Evolutionary conservation across 2,113 vertebrate species (phyloP), one percentile per base, ranked within the genome.

Genomic region (Enhydra lutris): DNA sequence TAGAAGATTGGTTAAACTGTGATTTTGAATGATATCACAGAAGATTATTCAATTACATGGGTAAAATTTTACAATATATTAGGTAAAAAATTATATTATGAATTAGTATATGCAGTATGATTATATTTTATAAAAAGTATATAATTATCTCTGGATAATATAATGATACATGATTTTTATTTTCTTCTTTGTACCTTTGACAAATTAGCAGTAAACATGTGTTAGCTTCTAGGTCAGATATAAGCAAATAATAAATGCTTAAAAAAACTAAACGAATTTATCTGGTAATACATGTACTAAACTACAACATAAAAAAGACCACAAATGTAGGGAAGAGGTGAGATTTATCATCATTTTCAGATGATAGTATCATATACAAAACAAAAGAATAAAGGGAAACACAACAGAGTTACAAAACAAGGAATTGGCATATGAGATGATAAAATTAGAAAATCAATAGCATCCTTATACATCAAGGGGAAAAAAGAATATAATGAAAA

Each of bases 371-470:
- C 45, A 73, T 91, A 92, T 59, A 69, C 6, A 95, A 47, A 23
- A 2, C 2, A 52, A 85, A 71, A 78, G 10, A 91, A 88, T 65
- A 8, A 71, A 71, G 11, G 59, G 36, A 94, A 55, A 57, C 17
- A 57, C 88, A 79, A 81, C 39, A 88, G 5, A 95, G 61, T 71
- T 82, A 73, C 6, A 71, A 90, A 78, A 26, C n/a, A 96, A 52
- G 31, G 2, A 87, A 59, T 5, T 85, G 10, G 7, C 71, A 4
- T 71, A 34, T 15, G 7, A 36, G 85, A 76, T 92, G 12, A 90
- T 61, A 93, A 63, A 89, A 93, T 81, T 39, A 91, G 50, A 89
- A 95, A 82, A 91, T 55, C 78, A 96, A 63, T 61, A 69, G 18
- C 6, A 96, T 69, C 4, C 3, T 34, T 94, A 92, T 29, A 45